These are phyloP conservation scores for Bufo bufo DNA, from an alignment of 2,113 vertebrate species.

Conservation along the genomic window DNA sequence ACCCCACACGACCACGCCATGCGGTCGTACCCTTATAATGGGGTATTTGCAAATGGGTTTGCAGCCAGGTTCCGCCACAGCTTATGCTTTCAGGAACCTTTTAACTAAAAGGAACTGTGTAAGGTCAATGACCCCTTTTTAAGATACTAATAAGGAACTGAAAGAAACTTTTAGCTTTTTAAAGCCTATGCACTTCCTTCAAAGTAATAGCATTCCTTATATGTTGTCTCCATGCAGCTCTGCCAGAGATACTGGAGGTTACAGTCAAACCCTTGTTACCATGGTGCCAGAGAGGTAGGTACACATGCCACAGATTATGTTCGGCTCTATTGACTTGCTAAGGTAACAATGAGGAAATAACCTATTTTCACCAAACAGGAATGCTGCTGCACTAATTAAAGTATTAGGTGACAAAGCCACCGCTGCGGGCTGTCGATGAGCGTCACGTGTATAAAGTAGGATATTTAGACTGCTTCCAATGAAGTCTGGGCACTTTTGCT, in stretches of 20 bases:
- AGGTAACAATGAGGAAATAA: slow-evolving; percentile 33
- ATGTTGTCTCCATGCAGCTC: slow-evolving; percentile 23
- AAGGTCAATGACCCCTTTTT: neutral
- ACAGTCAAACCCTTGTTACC: slow-evolving; percentile 34
- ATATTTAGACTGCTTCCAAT: neutral
- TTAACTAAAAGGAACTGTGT: too few species aligned
- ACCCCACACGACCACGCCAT: too few species aligned
- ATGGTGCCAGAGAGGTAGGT: slow-evolving; percentile 44
- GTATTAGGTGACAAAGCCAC: slow-evolving; percentile 14
- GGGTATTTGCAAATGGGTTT: too few species aligned
- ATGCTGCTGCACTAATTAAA: slow-evolving; percentile 29
- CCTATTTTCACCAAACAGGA: slow-evolving; percentile 35
- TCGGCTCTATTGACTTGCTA: slow-evolving; percentile 40
- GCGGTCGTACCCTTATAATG: too few species aligned
- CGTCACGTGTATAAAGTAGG: neutral
- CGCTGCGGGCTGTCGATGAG: neutral
- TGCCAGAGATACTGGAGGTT: slow-evolving; percentile 13
- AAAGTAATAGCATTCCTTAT: neutral
- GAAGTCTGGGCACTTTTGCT: neutral
- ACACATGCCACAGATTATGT: slow-evolving; percentile 24
- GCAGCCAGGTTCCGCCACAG: too few species aligned
- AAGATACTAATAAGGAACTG: neutral
- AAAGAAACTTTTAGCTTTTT: neutral
- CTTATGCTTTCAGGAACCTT: too few species aligned
- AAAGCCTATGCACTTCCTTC: neutral